Evolutionary conservation across 2,888 invertebrate genomes (phyloP).

Genomic region (Stenoptilia bipunctidactyla): DNA sequence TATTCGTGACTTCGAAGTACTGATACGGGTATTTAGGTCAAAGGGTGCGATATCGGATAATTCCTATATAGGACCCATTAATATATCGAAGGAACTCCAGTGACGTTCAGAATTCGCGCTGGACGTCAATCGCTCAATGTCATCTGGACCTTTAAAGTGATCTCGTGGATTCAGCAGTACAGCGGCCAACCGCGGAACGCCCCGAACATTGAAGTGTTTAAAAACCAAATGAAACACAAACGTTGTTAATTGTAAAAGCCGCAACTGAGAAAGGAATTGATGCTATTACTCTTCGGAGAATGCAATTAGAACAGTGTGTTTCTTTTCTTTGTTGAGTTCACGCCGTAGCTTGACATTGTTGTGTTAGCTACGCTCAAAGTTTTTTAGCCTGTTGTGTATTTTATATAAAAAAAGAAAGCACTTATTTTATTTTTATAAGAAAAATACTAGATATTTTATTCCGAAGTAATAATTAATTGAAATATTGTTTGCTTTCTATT

Average conservation of each 20-base stretch:
- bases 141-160: conserved; percentile 32
- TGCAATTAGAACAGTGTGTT: conserved; percentile 52
- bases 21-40: too few relatives aligned
- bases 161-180: conserved; percentile 35
- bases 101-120: conserved; percentile 16
- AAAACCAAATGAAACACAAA: conserved; percentile 11
- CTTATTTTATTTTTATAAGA: too few relatives aligned
- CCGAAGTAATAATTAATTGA: too few relatives aligned
- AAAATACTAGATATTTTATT: too few relatives aligned
- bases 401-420: too few relatives aligned
- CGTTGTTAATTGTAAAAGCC: conserved; percentile 10
- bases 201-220: neutral
- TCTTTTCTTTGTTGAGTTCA: conserved; percentile 24
- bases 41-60: too few relatives aligned
- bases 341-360: conserved; percentile 24
- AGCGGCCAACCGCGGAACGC: neutral
- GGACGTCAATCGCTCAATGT: conserved; percentile 48
- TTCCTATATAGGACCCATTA: too few relatives aligned
- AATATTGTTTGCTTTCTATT: too few relatives aligned
- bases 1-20: too few relatives aligned
- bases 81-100: neutral
- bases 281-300: conserved; percentile 51
- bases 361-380: conserved; percentile 17
- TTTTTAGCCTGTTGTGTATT: too few relatives aligned
- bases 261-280: conserved; percentile 42